Base-by-base conservation (phyloP, 2,113 vertebrate species). In the Cynopterus brachyotis region DNA sequence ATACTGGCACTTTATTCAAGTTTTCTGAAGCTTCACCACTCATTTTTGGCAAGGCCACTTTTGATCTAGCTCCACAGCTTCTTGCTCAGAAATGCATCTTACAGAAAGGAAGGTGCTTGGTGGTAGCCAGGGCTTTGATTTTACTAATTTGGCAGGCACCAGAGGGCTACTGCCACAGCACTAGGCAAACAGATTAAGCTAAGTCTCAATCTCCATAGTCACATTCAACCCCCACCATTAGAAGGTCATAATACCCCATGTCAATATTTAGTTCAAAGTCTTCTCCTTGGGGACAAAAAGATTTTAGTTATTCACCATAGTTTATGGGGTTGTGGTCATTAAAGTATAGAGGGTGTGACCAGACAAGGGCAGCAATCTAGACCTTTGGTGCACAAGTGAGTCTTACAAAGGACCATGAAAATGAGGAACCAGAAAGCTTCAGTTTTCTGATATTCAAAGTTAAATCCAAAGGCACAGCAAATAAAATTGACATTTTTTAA, bases 231-330 rank as follows among this genome's bases (percentile, higher is more conserved):
- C 17, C 9, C 2, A n/a, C 3, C 6, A 11, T 9, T 13, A 17
- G 6, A 1, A 20, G 6, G 12, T 55, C 30, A 19, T 4, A 37
- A 8, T 22, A 1, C 0, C 17, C 3, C 16, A 12, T 7, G 5
- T 10, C 9, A 84, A 11, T 4, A 30, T 72, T 53, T 37, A 81
- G 24, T 12, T 84, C 35, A 70, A 11, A n/a, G 15, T 28, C 15
- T 35, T 57, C 47, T 2, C 24, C 26, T 35, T 81, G 19, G 57
- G 20, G 15, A 64, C 5, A 57, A 55, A 37, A 32, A 81, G 16
- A 16, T 73, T 28, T n/a, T 3, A 47, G 35, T 7, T 42, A 16
- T 6, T 64, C 4, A 26, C 9, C 37, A 64, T 2, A 30, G 3
- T 24, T 22, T 19, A 20, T 16, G 40, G 17, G 1, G 11, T 26